Percentiles rank a stretch among this genome's conserved stretches.
Evolutionary conservation across 2,888 invertebrate species (phyloP).

Genomic region (Perizoma flavofasciatum): DNA sequence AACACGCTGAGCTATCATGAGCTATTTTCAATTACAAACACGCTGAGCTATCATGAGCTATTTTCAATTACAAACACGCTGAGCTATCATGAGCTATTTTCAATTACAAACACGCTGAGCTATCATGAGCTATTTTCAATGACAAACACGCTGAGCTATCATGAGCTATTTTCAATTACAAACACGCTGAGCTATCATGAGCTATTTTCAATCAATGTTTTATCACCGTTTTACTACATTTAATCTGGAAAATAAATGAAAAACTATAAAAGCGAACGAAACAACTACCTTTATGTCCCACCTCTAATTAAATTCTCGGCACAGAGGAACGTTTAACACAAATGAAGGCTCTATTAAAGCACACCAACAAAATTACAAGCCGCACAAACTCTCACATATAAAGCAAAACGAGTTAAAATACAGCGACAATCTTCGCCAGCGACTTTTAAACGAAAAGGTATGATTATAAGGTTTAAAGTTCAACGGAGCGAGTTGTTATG

Average conservation of each 20-base stretch:
- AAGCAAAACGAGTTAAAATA: conserved; percentile 36
- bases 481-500: conserved; percentile 32
- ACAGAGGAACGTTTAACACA: conserved; percentile 39
- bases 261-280: conserved; percentile 15
- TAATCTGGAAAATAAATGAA: conserved; percentile 14
- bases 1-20: no score
- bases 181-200: no score
- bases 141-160: no score
- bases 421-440: conserved; percentile 1
- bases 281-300: conserved; percentile 16
- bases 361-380: conserved; percentile 47
- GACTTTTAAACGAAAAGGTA: neutral
- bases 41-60: no score
- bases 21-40: neutral
- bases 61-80: neutral
- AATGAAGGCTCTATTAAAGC: conserved; percentile 54
- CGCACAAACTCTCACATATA: conserved; percentile 29
- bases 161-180: no score
- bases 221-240: neutral
- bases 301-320: conserved; percentile 34
- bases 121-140: neutral
- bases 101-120: neutral
- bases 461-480: conserved; percentile 7
- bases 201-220: conserved; percentile 3
- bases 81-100: no score